These are phyloP conservation scores for Brachirus orientalis DNA, from an alignment of 2,113 vertebrate genomes.

Conservation along the genomic window DNA sequence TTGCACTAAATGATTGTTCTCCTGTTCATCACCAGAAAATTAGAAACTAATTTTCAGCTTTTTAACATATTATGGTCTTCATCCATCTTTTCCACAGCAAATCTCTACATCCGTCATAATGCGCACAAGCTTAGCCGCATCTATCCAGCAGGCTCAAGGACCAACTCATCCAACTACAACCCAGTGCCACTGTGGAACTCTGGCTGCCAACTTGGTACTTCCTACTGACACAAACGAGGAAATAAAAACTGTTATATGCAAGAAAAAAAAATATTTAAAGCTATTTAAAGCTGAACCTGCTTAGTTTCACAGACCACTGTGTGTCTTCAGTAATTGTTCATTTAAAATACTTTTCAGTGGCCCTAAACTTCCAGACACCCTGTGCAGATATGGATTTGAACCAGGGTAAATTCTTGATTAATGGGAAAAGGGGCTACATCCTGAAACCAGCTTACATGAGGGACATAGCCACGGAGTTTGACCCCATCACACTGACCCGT, in stretches of 20 bases:
- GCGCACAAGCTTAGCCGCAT: conserved; percentile 89
- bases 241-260: not conserved
- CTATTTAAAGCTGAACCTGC: too few species aligned
- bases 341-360: conserved; percentile 63
- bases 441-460: conserved; percentile 92
- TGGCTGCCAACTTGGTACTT: conserved; percentile 92
- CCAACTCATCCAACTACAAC: conserved; percentile 94
- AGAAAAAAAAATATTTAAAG: too few species aligned
- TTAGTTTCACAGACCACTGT: too few species aligned
- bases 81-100: conserved; percentile 77
- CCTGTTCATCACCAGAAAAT: too few species aligned
- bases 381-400: conserved; percentile 91
- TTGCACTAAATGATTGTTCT: too few species aligned
- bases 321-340: too few species aligned
- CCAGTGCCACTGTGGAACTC: conserved; percentile 91
- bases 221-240: not conserved
- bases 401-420: conserved; percentile 91
- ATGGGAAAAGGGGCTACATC: conserved; percentile 91
- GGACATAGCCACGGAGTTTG: conserved; percentile 84
- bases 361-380: conserved; percentile 94
- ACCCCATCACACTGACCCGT: conserved; percentile 85
- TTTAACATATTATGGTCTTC: too few species aligned
- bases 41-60: too few species aligned
- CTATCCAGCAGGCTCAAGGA: conserved; percentile 90
- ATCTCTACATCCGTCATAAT: conserved; percentile 86